These are phyloP conservation scores for Prorops nasuta DNA, from an alignment of 1,140 invertebrate species.

Conservation along the genomic window DNA sequence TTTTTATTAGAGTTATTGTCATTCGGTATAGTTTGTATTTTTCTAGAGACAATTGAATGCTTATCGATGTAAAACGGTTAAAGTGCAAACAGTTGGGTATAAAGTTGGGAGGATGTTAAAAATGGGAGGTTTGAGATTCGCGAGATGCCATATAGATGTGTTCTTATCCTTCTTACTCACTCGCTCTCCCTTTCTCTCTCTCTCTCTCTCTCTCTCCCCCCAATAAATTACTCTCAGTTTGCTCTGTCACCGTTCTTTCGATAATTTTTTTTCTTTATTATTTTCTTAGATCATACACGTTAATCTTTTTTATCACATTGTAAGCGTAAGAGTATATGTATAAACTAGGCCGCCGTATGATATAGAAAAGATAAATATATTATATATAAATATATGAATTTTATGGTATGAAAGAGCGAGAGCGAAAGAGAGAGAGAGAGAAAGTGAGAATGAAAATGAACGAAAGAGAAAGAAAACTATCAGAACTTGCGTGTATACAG, in stretches of 20 bases:
- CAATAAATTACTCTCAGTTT: neutral
- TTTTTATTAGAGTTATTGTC: too few species aligned
- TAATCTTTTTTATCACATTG: neutral
- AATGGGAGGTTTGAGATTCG: too few species aligned
- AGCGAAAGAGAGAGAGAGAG: slow-evolving; percentile 1
- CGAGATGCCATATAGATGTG: too few species aligned
- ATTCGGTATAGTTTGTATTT: too few species aligned
- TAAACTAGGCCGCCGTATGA: slow-evolving; percentile 16
- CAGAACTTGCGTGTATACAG: slow-evolving; percentile 5
- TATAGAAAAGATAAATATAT: slow-evolving; percentile 19
- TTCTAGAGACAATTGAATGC: too few species aligned
- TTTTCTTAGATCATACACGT: too few species aligned
- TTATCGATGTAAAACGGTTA: too few species aligned
- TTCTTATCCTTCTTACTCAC: too few species aligned
- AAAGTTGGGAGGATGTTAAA: too few species aligned
- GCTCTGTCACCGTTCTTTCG: slow-evolving; percentile 1
- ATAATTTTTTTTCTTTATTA: slow-evolving; percentile 14
- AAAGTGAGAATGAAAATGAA: slow-evolving; percentile 10
- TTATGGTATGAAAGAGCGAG: slow-evolving; percentile 17
- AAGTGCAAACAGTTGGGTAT: too few species aligned
- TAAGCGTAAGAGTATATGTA: slow-evolving; percentile 10
- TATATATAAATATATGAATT: slow-evolving; percentile 17
- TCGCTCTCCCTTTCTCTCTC: neutral
- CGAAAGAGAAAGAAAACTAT: slow-evolving; percentile 16
- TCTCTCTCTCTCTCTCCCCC: neutral